Evolutionary conservation across 2,888 invertebrate genomes (phyloP).

Genomic region (Flexamia atlantica): DNA sequence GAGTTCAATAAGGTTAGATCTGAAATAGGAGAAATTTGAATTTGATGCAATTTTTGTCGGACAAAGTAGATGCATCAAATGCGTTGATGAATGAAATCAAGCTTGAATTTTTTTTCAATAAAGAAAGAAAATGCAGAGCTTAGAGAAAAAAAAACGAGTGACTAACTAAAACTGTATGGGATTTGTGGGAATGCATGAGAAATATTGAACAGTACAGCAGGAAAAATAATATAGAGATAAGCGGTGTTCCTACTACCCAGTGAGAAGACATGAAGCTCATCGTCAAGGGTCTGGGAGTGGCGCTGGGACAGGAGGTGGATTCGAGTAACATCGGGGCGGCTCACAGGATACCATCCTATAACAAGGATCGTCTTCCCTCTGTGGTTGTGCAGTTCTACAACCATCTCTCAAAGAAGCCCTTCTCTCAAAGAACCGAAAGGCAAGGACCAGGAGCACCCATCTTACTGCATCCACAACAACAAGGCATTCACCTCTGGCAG

Average conservation of each 20-base stretch:
- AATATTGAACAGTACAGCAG: neutral
- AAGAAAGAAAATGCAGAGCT: neutral
- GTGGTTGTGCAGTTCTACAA: slow-evolving; percentile 40
- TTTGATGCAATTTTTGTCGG: neutral
- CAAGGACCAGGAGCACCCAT: neutral
- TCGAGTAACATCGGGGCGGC: slow-evolving; percentile 28
- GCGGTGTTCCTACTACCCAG: neutral
- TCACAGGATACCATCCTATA: slow-evolving; percentile 47
- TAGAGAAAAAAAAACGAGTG: neutral
- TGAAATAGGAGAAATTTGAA: neutral
- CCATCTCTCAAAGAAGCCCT: neutral
- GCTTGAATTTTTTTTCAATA: neutral
- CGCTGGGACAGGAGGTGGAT: slow-evolving; percentile 10
- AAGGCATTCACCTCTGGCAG: neutral
- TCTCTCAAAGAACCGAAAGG: neutral
- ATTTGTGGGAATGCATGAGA: neutral
- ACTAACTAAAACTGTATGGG: neutral
- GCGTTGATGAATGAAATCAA: neutral
- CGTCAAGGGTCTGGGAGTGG: slow-evolving; percentile 15
- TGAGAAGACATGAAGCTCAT: neutral
- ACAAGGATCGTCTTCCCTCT: neutral
- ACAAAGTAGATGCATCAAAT: neutral
- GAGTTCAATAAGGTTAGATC: neutral
- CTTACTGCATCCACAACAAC: slow-evolving; percentile 6
- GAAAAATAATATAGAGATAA: neutral